These are phyloP conservation scores for silkworm (Bombyx mori) DNA, from an alignment of 1,140 invertebrate genomes.

Conservation along the genomic window ASM3026992v2 NC_085110.1:10392501-10393000, in stretches of 20 bases:
- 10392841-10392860: too few relatives aligned
- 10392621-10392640: conserved; percentile 24
- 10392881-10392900: too few relatives aligned
- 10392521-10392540: conserved; percentile 67
- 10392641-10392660: conserved; percentile 24
- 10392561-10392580: conserved; percentile 33
- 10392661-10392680: conserved; percentile 26
- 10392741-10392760: conserved; percentile 35
- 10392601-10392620: conserved; percentile 49
- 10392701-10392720: conserved; percentile 36
- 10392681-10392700: conserved; percentile 11
- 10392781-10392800: too few relatives aligned
- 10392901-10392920: too few relatives aligned
- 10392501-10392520: conserved; percentile 69
- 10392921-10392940: too few relatives aligned
- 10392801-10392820: too few relatives aligned
- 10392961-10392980: too few relatives aligned
- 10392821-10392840: too few relatives aligned
- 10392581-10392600: conserved; percentile 64
- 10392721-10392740: conserved; percentile 41
- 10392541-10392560: conserved; percentile 68
- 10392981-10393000: too few relatives aligned
- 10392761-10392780: too few relatives aligned
- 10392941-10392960: too few relatives aligned
- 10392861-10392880: too few relatives aligned